These are phyloP conservation scores for Threskiornis aethiopicus DNA, from an alignment of 2,797 vertebrate genomes.

Conservation along the genomic window DNA sequence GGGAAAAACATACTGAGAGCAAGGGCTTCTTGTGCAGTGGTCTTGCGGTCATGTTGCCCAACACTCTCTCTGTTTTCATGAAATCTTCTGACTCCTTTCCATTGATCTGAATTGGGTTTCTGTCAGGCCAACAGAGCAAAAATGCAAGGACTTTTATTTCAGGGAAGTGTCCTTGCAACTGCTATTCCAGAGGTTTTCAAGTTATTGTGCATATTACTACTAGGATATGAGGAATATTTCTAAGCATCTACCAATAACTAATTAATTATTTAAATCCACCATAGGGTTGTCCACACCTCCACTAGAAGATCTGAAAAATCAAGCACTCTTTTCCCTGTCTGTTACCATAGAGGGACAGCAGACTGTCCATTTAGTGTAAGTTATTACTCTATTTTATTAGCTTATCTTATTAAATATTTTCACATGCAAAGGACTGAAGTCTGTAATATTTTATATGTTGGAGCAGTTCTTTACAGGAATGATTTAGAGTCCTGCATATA, in stretches of 20 bases:
- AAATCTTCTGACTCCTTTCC: not conserved
- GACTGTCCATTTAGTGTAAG: not conserved
- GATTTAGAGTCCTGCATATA: not conserved
- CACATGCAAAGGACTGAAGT: not conserved
- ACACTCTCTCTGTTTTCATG: rapidly evolving
- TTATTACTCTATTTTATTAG: not conserved
- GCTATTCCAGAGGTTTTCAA: not conserved
- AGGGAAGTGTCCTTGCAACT: not conserved
- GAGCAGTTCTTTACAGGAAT: not conserved
- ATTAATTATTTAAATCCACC: not conserved
- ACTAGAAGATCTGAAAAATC: not conserved
- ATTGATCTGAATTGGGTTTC: not conserved
- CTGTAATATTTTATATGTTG: not conserved
- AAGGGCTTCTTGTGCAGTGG: not conserved
- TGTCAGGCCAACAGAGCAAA: not conserved
- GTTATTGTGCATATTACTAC: not conserved
- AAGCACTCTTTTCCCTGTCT: not conserved
- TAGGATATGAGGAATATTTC: not conserved
- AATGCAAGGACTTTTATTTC: not conserved
- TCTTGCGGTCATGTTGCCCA: not conserved
- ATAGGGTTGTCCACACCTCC: not conserved
- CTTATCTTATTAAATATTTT: not conserved
- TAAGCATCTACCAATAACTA: not conserved
- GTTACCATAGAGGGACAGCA: not conserved
- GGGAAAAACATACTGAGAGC: not conserved